Base-by-base conservation (phyloP, 1,140 invertebrate genomes). In the Lepidotrigona ventralis region DNA sequence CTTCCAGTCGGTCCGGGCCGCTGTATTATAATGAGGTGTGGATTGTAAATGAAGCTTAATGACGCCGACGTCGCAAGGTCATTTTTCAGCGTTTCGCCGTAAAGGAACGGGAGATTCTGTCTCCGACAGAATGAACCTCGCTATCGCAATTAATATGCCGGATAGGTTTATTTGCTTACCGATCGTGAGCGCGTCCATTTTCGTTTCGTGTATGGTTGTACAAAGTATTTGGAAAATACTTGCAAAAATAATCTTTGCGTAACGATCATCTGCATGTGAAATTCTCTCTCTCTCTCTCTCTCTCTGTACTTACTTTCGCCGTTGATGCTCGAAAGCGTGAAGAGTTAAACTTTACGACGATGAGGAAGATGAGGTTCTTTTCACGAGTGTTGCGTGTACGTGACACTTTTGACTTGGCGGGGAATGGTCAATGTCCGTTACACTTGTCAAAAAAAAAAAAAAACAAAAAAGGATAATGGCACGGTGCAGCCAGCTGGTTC, bases 41-140 rank as follows among this genome's bases (percentile, higher is more conserved):
- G 91, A 93, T 92, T 93, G 92, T 92, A 93, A 93, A 93, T 93
- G 93, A 93, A 90, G 90, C 90, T 88, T 93, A 93, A 93, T 92
- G 92, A 93, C 87, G 90, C 86, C 85, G 82, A 81, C 83, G 69
- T 73, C 83, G 84, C 85, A 58, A 58, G 72, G 71, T 74, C 89
- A 90, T 91, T 91, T 91, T 90, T 91, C 90, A 89, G 71, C 58
- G 86, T 86, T 88, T 86, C 86, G 75, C 77, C 56, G 69, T 73
- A 81, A 83, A 87, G 86, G 74, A 33, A 75, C 69, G 71, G 72
- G 68, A 69, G 58, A 63, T 46, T 46, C 39, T 88, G 87, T 85
- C 86, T 21, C 39, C 58, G 51, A 15, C 51, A 60, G 51, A 73
- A 79, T 23, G 29, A 76, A 60, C 60, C 66, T 63, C 63, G 56